Evolutionary conservation across 2,888 invertebrate species (phyloP).

Genomic region (Plebejus melissa): DNA sequence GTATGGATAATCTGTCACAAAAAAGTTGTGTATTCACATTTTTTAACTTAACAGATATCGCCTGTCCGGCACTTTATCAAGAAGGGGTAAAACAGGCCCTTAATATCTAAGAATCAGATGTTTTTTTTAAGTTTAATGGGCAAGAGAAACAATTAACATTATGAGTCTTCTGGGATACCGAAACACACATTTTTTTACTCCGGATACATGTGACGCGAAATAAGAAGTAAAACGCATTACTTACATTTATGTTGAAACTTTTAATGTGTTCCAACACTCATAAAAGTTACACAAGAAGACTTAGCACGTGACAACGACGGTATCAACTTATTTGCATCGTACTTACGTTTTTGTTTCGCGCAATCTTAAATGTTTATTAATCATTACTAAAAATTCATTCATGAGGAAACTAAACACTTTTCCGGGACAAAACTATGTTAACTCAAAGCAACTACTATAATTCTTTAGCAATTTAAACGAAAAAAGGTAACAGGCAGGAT

Average conservation of each 20-base stretch:
- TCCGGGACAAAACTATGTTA: neutral
- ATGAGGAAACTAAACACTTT: neutral
- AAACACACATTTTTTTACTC: neutral
- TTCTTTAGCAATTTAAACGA: no score
- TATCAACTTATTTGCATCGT: neutral
- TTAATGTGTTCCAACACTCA: neutral
- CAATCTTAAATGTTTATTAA: neutral
- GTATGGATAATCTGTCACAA: no score
- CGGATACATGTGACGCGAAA: neutral
- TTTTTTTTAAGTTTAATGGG: no score
- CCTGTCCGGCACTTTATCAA: no score
- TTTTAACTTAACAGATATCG: no score
- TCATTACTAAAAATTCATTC: neutral
- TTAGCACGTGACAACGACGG: neutral
- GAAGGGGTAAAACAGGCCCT: no score
- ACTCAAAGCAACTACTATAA: no score
- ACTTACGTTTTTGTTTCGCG: neutral
- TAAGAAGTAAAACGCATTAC: constrained; percentile 10
- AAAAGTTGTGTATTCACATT: no score
- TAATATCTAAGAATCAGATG: no score
- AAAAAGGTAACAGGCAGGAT: no score
- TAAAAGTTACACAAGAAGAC: neutral
- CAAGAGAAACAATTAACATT: no score
- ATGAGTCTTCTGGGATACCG: no score
- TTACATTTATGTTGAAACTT: neutral